Conservation (phyloP, 1,140 invertebrate species). For the Physella acuta region DNA sequence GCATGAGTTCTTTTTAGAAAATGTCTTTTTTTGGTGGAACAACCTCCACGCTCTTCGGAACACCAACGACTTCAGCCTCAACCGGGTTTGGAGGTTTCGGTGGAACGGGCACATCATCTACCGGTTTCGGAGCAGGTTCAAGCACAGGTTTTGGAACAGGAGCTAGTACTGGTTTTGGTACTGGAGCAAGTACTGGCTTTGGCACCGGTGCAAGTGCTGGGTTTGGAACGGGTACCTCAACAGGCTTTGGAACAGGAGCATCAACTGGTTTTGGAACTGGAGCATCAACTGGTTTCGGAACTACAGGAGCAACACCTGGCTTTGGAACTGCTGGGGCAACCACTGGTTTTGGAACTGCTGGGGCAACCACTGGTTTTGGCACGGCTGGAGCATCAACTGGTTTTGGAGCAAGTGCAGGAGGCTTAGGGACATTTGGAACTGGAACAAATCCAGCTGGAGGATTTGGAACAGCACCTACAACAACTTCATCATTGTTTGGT, state of each 20-base stretch:
- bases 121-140: neutral
- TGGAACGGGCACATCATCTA: slow-evolving; percentile 17
- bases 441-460: neutral
- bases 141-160: neutral
- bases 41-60: slow-evolving; percentile 28
- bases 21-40: slow-evolving; percentile 29
- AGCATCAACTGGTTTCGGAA: too few relatives aligned
- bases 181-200: too few relatives aligned
- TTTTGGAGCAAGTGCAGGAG: neutral
- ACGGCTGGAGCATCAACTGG: neutral
- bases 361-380: neutral
- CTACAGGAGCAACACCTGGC: too few relatives aligned
- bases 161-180: slow-evolving; percentile 11
- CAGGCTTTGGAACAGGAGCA: slow-evolving; percentile 19
- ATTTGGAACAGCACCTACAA: slow-evolving; percentile 18
- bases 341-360: neutral
- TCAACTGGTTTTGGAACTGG: neutral
- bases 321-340: neutral
- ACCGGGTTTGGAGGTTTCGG: slow-evolving; percentile 25
- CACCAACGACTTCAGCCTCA: slow-evolving; percentile 13
- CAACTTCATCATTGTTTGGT: slow-evolving; percentile 22
- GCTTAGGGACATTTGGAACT: neutral
- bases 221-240: slow-evolving; percentile 21
- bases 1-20: neutral
- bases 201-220: slow-evolving; percentile 14